Base-by-base conservation (phyloP, 2,797 vertebrate species). In the Xiphophorus birchmanni region DNA sequence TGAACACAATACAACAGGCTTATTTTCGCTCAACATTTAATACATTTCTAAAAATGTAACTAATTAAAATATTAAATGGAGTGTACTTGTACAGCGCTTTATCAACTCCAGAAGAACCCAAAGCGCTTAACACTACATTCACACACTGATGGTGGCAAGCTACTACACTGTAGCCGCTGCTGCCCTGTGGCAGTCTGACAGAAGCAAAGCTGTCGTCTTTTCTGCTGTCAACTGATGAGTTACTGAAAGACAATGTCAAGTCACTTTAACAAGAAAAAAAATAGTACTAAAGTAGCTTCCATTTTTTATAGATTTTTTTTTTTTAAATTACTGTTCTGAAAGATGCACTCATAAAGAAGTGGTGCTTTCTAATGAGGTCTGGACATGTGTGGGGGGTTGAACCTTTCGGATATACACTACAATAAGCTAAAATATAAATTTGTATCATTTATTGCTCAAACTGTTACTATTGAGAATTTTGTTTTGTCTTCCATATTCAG, bases 381-480 rank as follows among this genome's bases (percentile, higher is more conserved):
- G 86, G 75, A 90, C 88, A 73, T 79, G 54, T 82, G 74, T 83
- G 50, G 83, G 82, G 75, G 72, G 42, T 81, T 56, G 75, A 90
- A 80, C 84, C 85, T 77, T 47, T 75, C 45, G 23, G 69, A 80
- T 73, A 87, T 84, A 93, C 92, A 92, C 87, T 91, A 85, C 89
- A 89, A 95, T 95, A 95, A 95, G 94, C 94, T 95, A 94, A 50
- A 88, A 86, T 71, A 81, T 86, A 82, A 82, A 92, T 80, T 82
- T 76, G 86, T 86, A 42, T 87, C 80, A 84, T 89, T 87, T 76
- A 79, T 82, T 85, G 71, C 84, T 79, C 17, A 42, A 86, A 85
- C 11, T 86, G 80, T 90, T 86, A 75, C 50, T 52, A 86, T 83
- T 76, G n/a, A 67, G 32, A 67, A n/a, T 87, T 86, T 81, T 87